Conservation (phyloP, 2,797 vertebrate genomes). For the Phrynocephalus vlangalii region DNA sequence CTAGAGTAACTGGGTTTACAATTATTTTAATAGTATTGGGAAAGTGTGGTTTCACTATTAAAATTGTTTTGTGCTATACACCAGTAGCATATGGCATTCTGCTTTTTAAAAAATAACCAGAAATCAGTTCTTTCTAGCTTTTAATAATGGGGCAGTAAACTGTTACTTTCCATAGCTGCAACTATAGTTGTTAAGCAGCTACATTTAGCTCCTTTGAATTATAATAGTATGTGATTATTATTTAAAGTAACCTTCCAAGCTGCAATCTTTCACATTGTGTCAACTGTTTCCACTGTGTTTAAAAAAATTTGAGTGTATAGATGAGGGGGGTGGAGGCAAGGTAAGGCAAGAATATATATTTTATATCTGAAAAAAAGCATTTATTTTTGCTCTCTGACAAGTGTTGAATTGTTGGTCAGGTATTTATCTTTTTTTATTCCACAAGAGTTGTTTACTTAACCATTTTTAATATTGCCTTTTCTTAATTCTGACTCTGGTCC, state of each 20-base stretch:
- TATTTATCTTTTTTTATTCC: conserved; percentile 31
- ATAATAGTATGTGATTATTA: neutral
- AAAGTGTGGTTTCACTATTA: too few species aligned
- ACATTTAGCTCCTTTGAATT: neutral
- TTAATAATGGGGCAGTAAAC: neutral
- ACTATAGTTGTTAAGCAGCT: too few species aligned
- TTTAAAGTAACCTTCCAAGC: neutral
- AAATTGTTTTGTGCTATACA: too few species aligned
- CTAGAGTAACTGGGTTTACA: too few species aligned
- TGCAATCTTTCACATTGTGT: neutral
- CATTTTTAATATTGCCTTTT: conserved; percentile 61
- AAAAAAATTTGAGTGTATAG: neutral
- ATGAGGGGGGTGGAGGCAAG: too few species aligned
- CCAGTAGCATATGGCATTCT: too few species aligned
- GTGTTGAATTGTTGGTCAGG: conserved; percentile 42
- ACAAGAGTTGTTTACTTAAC: conserved; percentile 42
- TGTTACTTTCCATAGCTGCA: neutral
- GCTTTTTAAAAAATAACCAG: too few species aligned
- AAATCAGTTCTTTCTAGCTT: too few species aligned
- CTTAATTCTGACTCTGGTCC: conserved; percentile 54
- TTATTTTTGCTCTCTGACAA: conserved; percentile 50
- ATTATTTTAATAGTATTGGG: too few species aligned
- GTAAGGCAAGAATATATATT: too few species aligned
- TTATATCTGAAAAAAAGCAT: conserved; percentile 14
- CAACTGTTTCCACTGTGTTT: neutral